phyloP scores from a whole-genome alignment of 2,888 invertebrate genomes.

The Lomographa bimaculata region DNA sequence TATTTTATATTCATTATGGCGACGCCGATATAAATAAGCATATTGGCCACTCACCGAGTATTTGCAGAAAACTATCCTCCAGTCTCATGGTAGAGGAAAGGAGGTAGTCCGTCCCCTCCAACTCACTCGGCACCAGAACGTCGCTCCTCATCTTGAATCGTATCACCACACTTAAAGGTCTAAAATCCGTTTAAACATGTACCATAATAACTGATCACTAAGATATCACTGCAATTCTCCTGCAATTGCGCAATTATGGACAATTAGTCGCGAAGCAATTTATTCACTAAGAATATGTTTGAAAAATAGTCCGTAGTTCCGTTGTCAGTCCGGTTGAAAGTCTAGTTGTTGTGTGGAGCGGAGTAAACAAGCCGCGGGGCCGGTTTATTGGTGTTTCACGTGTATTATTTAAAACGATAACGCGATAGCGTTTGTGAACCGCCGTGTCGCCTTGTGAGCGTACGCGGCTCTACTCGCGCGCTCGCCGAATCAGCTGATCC shows the following conservation, averaged over 20 bases:
- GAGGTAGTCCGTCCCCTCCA: constrained; percentile 85
- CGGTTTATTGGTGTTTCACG: constrained; percentile 57
- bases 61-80: constrained; percentile 85
- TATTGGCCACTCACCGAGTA: constrained; percentile 83
- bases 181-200: constrained; percentile 36
- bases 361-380: constrained; percentile 56
- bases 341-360: constrained; percentile 41
- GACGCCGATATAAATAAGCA: too few species aligned
- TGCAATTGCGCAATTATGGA: constrained; percentile 27
- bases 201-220: constrained; percentile 19
- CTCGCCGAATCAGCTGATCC: constrained; percentile 68
- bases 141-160: constrained; percentile 76
- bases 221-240: constrained; percentile 35
- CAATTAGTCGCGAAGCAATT: constrained; percentile 10
- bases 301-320: constrained; percentile 10
- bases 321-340: constrained; percentile 40
- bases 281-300: constrained; percentile 18
- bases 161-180: constrained; percentile 44
- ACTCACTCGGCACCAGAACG: constrained; percentile 78
- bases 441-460: constrained; percentile 28
- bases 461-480: constrained; percentile 32
- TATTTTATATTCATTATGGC: too few species aligned
- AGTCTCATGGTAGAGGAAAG: constrained; percentile 85
- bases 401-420: constrained; percentile 51
- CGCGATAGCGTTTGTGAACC: constrained; percentile 14